Evolutionary conservation across 2,888 invertebrate species (phyloP), one percentile per base, ranked within the genome.

Genomic region (Dynastes tityus): DNA sequence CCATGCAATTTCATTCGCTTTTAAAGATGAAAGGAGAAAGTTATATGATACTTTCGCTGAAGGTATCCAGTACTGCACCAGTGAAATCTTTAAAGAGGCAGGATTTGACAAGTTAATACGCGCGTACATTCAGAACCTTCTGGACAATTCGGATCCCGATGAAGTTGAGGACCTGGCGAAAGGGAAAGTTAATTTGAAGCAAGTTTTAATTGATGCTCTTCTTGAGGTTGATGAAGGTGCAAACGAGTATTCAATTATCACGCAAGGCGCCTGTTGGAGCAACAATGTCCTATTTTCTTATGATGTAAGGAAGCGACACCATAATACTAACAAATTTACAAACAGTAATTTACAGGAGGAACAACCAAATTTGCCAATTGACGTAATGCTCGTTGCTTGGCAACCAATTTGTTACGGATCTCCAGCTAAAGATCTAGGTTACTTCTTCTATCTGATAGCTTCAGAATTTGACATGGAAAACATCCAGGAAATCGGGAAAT

Each of bases 351-450:
- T 37, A 29, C 32, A 76, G 76, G 53, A 65, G 13, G 11, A 32
- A 11, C 27, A 64, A 29, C 58, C 40, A 6, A 45, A 27, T 61
- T 22, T 45, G 2, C 73, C 73, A 22, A 61, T 22, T 4, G 64
- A 78, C 37, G n/a, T 78, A n/a, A 61, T 51, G 63, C 37, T 78
- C 9, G 45, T 80, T 37, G 81, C 81, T 67, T 81, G 78, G 78
- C 81, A 81, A 68, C 27, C 76, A 9, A 45, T 76, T 13, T 63
- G 77, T n/a, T 27, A 71, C 11, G 80, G 78, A n/a, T 82, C 84
- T 16, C 85, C 85, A 0, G 85, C 82, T n/a, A 75, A 83, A 40
- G 88, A 88, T 77, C 75, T 88, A 61, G 76, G 83, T 4, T 87
- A 87, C 75, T 81, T 86, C 76, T 65, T 87, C n/a, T n/a, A n/a